Conservation (phyloP, 1,140 invertebrate species). For the Aethina tumida region DNA sequence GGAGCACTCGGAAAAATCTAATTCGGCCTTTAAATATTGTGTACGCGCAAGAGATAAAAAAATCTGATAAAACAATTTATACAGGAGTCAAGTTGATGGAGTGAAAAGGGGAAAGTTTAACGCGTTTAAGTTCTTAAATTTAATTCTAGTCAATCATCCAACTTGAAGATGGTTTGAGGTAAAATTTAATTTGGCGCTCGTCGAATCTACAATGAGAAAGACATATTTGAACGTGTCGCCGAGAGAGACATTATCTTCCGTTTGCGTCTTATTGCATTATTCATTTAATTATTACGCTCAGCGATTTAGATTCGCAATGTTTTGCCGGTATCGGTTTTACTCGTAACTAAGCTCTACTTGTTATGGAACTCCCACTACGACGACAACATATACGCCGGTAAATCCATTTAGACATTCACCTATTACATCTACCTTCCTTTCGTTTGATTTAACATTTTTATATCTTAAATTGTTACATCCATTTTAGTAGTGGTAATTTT, state of each 20-base stretch:
- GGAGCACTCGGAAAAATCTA: too few relatives aligned
- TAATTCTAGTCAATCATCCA: slow-evolving; percentile 36
- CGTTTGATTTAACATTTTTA: too few relatives aligned
- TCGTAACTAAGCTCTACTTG: not conserved
- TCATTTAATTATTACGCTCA: slow-evolving; percentile 27
- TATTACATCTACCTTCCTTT: too few relatives aligned
- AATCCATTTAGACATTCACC: too few relatives aligned
- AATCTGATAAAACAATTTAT: slow-evolving; percentile 26
- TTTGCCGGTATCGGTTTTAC: slow-evolving; percentile 12
- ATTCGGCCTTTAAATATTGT: too few relatives aligned
- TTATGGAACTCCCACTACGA: not conserved
- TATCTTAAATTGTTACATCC: too few relatives aligned
- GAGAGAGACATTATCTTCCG: slow-evolving; percentile 4
- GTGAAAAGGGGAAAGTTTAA: slow-evolving; percentile 30
- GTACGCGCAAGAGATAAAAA: too few relatives aligned
- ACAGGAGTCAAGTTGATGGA: slow-evolving; percentile 27
- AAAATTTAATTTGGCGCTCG: slow-evolving; percentile 30
- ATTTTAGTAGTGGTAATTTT: too few relatives aligned
- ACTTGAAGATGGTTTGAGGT: slow-evolving; percentile 28
- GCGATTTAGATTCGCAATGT: slow-evolving; percentile 14
- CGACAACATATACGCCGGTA: too few relatives aligned
- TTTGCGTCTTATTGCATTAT: slow-evolving; percentile 26
- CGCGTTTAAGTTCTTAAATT: slow-evolving; percentile 36
- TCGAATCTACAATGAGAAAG: slow-evolving; percentile 17
- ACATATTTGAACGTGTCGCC: slow-evolving; percentile 7